A percentile compares a stretch with the other conserved stretches of the same genome.
These are phyloP conservation scores for Cricetomys ansorgei DNA, from an alignment of 2,113 vertebrate genomes.

Conservation along the genomic window DNA sequence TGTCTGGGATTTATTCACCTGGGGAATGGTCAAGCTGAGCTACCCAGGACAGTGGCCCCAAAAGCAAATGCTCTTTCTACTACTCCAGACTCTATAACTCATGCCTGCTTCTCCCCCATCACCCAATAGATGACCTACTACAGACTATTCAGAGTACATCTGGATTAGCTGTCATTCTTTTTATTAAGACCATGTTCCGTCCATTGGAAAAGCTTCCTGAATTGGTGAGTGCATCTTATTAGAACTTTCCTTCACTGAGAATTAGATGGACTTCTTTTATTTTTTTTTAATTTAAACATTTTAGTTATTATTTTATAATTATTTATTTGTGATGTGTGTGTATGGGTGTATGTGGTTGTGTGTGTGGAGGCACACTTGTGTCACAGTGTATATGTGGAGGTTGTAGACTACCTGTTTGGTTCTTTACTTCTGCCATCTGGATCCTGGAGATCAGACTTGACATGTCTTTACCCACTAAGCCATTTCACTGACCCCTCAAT, in stretches of 20 bases:
- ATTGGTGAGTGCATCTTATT: constrained; percentile 88
- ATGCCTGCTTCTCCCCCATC: background rate
- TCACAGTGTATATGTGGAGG: too few relatives aligned
- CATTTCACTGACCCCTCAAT: background rate
- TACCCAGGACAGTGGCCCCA: background rate
- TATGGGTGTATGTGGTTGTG: background rate
- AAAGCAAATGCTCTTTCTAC: background rate
- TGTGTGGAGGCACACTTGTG: background rate
- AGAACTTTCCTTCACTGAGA: constrained; percentile 20
- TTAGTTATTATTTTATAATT: background rate
- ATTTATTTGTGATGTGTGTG: background rate
- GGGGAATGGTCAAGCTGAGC: constrained; percentile 21
- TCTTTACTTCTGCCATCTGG: background rate
- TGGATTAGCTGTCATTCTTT: constrained; percentile 93
- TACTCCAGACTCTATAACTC: background rate
- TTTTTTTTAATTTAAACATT: background rate
- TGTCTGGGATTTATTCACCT: background rate
- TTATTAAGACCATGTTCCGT: constrained; percentile 90
- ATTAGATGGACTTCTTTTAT: background rate
- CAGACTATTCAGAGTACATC: constrained; percentile 94
- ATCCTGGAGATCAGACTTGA: background rate
- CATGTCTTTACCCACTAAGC: too few relatives aligned
- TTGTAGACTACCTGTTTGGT: background rate
- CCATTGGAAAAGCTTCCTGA: constrained; percentile 88
- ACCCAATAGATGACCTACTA: constrained; percentile 90